Percentiles rank a stretch among this genome's conserved stretches.
Evolutionary conservation across 2,113 vertebrate species (phyloP).

Genomic region (Poeciliopsis prolifica): DNA sequence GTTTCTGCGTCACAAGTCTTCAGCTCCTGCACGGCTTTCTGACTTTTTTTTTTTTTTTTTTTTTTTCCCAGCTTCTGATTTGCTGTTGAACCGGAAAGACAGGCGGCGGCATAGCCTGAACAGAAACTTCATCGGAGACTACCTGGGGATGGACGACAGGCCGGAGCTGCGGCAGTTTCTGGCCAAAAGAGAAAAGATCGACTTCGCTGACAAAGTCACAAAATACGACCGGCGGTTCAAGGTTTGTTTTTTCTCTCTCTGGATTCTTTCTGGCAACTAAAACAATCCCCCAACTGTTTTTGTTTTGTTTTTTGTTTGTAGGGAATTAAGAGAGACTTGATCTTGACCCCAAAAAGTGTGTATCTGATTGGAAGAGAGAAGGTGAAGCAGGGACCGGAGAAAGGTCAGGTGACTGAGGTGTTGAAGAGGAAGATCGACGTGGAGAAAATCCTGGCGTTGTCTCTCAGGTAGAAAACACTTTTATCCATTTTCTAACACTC

Average conservation of each 20-base stretch:
- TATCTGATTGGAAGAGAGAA: slow-evolving; percentile 97
- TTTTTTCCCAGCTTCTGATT: slow-evolving; percentile 86
- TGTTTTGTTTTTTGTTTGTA: slow-evolving; percentile 54
- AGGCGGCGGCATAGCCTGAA: slow-evolving; percentile 95
- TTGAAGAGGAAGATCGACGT: slow-evolving; percentile 91
- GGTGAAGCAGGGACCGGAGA: slow-evolving; percentile 93
- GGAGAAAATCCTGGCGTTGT: slow-evolving; percentile 90
- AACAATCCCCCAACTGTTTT: neutral
- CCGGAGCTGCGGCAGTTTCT: slow-evolving; percentile 94
- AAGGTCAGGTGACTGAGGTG: slow-evolving; percentile 93
- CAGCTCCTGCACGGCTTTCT: neutral
- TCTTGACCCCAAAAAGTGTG: slow-evolving; percentile 92
- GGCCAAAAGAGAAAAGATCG: slow-evolving; percentile 94
- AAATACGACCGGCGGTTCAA: slow-evolving; percentile 96
- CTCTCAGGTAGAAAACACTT: slow-evolving; percentile 84
- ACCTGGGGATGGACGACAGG: slow-evolving; percentile 95
- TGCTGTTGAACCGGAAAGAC: slow-evolving; percentile 94
- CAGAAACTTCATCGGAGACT: slow-evolving; percentile 97
- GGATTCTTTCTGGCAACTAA: neutral
- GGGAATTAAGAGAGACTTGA: slow-evolving; percentile 92
- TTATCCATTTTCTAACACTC: too few species aligned
- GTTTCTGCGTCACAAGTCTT: neutral
- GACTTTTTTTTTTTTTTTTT: neutral
- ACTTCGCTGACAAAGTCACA: slow-evolving; percentile 93
- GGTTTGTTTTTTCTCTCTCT: slow-evolving; percentile 73